Evolutionary conservation across 2,888 invertebrate species (phyloP), one percentile per base, ranked within the genome.

Genomic region (Lithodes maja): DNA sequence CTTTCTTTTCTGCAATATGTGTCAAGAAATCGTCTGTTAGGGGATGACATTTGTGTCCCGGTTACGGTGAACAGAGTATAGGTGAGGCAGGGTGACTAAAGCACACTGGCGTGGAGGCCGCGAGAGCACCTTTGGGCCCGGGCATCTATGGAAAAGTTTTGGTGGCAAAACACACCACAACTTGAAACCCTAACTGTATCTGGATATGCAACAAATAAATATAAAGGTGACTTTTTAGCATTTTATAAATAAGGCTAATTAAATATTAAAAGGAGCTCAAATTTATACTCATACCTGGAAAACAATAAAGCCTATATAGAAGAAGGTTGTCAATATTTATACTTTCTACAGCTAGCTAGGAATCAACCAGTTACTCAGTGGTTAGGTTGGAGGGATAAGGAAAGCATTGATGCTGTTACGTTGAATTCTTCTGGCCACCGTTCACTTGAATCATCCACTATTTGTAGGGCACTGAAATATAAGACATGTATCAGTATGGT

Each of bases 351-450:
- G 77, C 85, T 89, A 89, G 83, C 86, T 89, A 89, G 86, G 83
- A 82, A 82, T 86, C 83, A 82, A 89, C 82, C 83, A 86, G 82
- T 85, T 89, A 85, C 83, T 86, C 89, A 90, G 81, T 87, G 90
- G 82, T 89, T 91, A 82, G 87, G 89, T 74, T 87, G 85, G 83
- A 91, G 90, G 86, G 91, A 87, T 85, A 91, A 87, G 86, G 91
- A 90, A 74, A 90, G 88, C 91, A 91, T 91, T 74, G 90, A 87
- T 71, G 90, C 78, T 68, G 91, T 86, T 69, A 91, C 83, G 74
- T 86, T 88, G 81, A 91, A 90, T 83, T 91, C 91, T 55, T 91
- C 91, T 33, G 91, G 90, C 88, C 88, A 91, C 53, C 91, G 87
- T 74, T 91, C 91, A 75, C 61, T 91, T 77, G 91, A 86, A 52